A percentile compares a stretch with the other conserved stretches of the same genome.
Conservation (phyloP, 1,140 invertebrate species). For the honey bee (Apis mellifera) region Amel_HAv3.1 CM009933.2:8765001-8765500, state of each 20-base stretch:
- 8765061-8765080: too few relatives aligned
- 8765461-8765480: neutral
- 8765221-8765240: constrained; percentile 23
- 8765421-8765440: constrained; percentile 21
- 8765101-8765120: too few relatives aligned
- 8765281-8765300: neutral
- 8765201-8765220: neutral
- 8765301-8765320: constrained; percentile 28
- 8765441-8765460: neutral
- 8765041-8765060: too few relatives aligned
- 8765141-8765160: too few relatives aligned
- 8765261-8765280: constrained; percentile 1
- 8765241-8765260: neutral
- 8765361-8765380: constrained; percentile 23
- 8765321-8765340: constrained; percentile 14
- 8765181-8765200: neutral
- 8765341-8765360: neutral
- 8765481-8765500: neutral
- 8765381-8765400: constrained; percentile 11
- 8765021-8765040: too few relatives aligned
- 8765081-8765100: too few relatives aligned
- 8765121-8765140: too few relatives aligned
- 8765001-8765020: too few relatives aligned
- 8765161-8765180: too few relatives aligned
- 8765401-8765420: constrained; percentile 1